Evolutionary conservation across 2,888 invertebrate species (phyloP), one percentile per base, ranked within the genome.

Genomic region (Lysandra coridon): DNA sequence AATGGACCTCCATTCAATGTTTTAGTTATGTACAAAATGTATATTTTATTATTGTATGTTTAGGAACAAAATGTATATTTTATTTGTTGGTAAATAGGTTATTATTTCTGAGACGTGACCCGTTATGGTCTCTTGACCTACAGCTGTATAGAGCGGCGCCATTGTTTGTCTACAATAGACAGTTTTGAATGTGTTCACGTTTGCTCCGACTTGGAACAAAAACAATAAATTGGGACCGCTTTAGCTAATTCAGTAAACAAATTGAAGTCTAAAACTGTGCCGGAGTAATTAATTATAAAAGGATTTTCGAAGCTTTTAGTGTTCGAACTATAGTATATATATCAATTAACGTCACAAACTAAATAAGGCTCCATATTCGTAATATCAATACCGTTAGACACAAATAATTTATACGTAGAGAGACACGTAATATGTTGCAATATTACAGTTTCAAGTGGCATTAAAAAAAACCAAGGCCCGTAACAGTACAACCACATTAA

Each of bases 71-170:
- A 57, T 17, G 57, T 62, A 23, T 7, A 62, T 62, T 62, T 33
- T 33, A 69, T 69, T 69, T 69, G 14, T 37, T 69, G 4, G 14
- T 69, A 69, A 69, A 33, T 69, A 69, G 37, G 69, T 69, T 69
- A 69, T 69, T 69, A 69, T 69, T 69, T 37, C 23, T 69, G 69
- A 33, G 69, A 37, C 33, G 33, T 69, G 69, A 69, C 69, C 69
- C 69, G 33, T 69, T 33, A 69, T 33, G 69, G 69, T 69, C 69
- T 69, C 69, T 69, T 69, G 37, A 69, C 69, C 69, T 69, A 69
- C 69, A 69, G 33, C 69, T 17, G 33, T 6, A 69, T 4, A 37
- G 33, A 12, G 69, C 33, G 5, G 69, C 69, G 69, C 69, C 69
- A 69, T 69, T 69, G 69, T 69, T 37, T 69, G 14, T 69, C 69